A percentile compares a stretch with the other conserved stretches of the same genome.
Conservation (phyloP, 1,140 invertebrate genomes). For the Drepana arcuata region DNA sequence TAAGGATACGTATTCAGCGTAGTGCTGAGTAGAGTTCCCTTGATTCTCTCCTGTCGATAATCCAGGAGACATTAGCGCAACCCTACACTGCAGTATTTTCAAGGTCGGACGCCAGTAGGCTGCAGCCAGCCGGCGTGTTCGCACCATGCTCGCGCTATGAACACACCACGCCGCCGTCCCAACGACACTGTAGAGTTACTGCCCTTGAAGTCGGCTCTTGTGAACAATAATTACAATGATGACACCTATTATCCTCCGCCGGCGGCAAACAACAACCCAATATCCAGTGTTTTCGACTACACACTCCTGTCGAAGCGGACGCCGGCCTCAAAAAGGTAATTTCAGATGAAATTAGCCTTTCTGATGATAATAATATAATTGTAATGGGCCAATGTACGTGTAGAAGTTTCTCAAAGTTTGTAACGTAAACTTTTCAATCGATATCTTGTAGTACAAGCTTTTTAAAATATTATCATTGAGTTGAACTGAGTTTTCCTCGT, state of each 20-base stretch:
- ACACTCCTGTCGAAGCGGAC: conserved; percentile 63
- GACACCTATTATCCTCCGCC: conserved; percentile 43
- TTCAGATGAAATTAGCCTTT: too few relatives aligned
- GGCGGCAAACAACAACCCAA: conserved; percentile 40
- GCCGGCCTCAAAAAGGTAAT: conserved; percentile 68
- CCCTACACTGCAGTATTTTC: conserved; percentile 60
- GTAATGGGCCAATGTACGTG: too few relatives aligned
- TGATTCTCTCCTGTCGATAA: too few relatives aligned
- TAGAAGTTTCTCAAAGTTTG: too few relatives aligned
- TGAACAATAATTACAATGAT: conserved; percentile 58
- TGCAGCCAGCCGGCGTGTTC: conserved; percentile 41
- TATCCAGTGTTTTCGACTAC: conserved; percentile 57
- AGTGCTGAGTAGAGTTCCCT: too few relatives aligned
- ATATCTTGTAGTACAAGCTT: too few relatives aligned
- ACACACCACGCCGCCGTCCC: conserved; percentile 37
- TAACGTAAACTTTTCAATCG: too few relatives aligned
- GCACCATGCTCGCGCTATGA: conserved; percentile 54
- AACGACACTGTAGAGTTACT: conserved; percentile 58
- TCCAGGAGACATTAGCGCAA: conserved; percentile 6
- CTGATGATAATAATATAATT: too few relatives aligned
- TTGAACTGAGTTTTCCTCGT: too few relatives aligned
- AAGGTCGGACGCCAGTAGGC: conserved; percentile 58
- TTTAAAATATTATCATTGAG: too few relatives aligned
- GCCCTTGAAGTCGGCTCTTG: conserved; percentile 59
- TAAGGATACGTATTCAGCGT: too few relatives aligned